Evolutionary conservation across 2,888 invertebrate genomes (phyloP).

Genomic region (Parnassius mnemosyne): DNA sequence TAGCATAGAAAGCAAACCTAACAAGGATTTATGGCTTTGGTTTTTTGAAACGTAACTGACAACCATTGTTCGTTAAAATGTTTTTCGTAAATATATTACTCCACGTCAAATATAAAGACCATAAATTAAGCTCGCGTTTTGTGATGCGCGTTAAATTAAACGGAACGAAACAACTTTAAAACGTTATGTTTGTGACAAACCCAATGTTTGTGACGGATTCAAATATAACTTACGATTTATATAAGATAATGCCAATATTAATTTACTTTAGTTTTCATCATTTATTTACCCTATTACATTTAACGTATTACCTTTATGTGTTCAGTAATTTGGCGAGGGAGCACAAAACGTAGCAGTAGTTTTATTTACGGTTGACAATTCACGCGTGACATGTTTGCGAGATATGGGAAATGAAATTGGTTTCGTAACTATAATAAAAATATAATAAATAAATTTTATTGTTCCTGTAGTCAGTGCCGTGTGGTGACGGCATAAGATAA

Average conservation of each 20-base stretch:
- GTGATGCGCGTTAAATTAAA: too few species aligned
- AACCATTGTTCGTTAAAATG: conserved; percentile 2
- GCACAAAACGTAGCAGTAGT: conserved; percentile 2
- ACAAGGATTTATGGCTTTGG: background rate
- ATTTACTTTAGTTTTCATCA: too few species aligned
- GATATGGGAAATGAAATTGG: background rate
- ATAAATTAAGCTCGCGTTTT: too few species aligned
- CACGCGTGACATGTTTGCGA: conserved; percentile 1
- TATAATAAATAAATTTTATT: too few species aligned
- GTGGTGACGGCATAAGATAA: too few species aligned
- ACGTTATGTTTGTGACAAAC: too few species aligned
- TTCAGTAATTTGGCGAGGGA: background rate
- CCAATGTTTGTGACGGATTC: too few species aligned
- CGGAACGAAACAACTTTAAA: too few species aligned
- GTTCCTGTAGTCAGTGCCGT: too few species aligned
- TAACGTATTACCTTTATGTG: background rate
- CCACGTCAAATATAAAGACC: background rate
- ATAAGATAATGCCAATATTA: too few species aligned
- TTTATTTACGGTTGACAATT: conserved; percentile 16
- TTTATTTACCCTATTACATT: background rate
- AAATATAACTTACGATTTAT: too few species aligned
- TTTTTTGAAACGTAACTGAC: background rate
- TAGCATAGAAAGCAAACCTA: background rate
- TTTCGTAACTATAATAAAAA: background rate
- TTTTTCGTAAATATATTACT: background rate